Conservation (phyloP, 2,113 vertebrate species). For the Ceyx melanurus region DNA sequence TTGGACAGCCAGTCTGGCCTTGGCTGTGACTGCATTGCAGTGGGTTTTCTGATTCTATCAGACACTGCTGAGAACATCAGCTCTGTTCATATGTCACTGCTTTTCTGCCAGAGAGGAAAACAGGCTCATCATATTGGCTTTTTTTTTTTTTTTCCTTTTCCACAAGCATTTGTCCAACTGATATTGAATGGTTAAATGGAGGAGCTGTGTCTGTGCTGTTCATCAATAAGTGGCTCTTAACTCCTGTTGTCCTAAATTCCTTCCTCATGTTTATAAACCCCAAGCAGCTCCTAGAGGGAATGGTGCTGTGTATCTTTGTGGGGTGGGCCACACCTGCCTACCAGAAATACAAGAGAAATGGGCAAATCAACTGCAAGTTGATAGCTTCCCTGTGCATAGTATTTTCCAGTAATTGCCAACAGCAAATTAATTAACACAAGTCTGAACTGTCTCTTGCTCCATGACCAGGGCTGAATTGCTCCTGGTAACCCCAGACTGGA, state of each 20-base stretch:
- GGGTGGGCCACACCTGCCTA: not conserved
- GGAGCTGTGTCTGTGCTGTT: not conserved
- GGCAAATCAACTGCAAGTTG: not conserved
- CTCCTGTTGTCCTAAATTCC: not conserved
- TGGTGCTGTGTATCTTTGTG: not conserved
- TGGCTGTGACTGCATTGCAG: conserved; percentile 30
- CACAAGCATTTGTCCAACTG: not conserved
- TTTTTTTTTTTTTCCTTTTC: not conserved
- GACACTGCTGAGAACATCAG: not conserved
- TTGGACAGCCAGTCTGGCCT: not conserved
- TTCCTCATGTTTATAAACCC: not conserved
- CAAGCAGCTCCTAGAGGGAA: not conserved
- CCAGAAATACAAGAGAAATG: not conserved
- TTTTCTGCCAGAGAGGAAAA: not conserved
- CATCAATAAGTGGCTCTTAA: accelerated
- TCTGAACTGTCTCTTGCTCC: not conserved
- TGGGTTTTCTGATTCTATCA: not conserved
- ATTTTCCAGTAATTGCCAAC: not conserved
- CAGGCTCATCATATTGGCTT: not conserved
- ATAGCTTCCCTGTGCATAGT: not conserved
- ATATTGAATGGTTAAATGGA: not conserved
- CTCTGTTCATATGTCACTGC: not conserved
- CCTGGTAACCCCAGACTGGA: not conserved
- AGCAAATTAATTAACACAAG: not conserved
- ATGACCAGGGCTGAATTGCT: not conserved